Base-by-base conservation (phyloP, 2,797 vertebrate species). In the Sebastes hubbsi region DNA sequence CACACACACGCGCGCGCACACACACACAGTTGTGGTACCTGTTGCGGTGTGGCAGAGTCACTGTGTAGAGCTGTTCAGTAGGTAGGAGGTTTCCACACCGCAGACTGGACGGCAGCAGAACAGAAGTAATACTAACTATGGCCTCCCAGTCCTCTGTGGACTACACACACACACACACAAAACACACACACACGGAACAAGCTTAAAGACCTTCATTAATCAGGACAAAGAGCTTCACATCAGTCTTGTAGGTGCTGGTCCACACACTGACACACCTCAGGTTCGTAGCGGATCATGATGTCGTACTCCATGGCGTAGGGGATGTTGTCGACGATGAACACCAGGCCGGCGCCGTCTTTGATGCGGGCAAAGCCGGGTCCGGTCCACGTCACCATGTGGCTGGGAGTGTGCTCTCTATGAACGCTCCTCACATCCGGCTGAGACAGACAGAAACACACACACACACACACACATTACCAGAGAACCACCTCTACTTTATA, bases 101-200 rank as follows among this genome's bases (percentile, higher is more conserved):
- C 6, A 95, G 92, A 84, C 97, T 98, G 82, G 93, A 96, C 68
- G 97, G 96, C 82, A 97, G 92, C 4, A 63, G 78, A 1, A 77
- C 91, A 3, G 97, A 97, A 14, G 92, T 94, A 34, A 98, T 93
- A 0, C 96, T 96, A 71, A 98, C 95, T 7, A 97, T 73, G 8
- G 95, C 97, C 86, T 97, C 97, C 96, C 97, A 98, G 89, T 97
- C 96, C 85, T 98, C 97, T 14, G 97, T 95, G 1, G 96, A 97
- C 97, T 99, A 72, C 77, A 81, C 49, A 62, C 63, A 69, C 67
- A 69, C 67, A 49, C 36, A 49, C 58, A 59, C 2, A 84, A 13
- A 71, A 54, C 36, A 75, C 72, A 78, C 42, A 89, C 81, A 82
- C 64, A 79, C 62, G 7, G 18, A 52, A 52, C 18, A 65, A 1